Percentiles rank a stretch among this genome's conserved stretches.
phyloP scores from a whole-genome alignment of 2,888 invertebrate species.

The Drosophila greeni region DNA sequence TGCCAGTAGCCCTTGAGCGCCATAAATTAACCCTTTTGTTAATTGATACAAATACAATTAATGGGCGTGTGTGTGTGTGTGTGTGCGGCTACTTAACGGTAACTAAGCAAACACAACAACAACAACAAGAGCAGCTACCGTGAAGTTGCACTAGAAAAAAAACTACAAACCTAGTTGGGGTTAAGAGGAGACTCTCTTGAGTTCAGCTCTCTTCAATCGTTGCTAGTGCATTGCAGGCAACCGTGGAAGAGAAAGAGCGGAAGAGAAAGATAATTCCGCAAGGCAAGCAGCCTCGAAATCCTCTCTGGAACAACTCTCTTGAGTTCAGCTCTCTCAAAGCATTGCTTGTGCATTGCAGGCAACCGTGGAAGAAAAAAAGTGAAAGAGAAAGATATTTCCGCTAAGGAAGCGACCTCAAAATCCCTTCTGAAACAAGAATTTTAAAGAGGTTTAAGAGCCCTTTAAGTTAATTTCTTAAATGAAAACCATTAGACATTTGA shows the following conservation, averaged over 20 bases:
- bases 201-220: neutral
- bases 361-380: neutral
- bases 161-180: too few species aligned
- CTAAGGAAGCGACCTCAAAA: too few species aligned
- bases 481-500: neutral
- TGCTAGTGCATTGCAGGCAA: constrained; percentile 2
- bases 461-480: neutral
- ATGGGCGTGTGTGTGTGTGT: constrained; percentile 47
- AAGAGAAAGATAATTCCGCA: too few species aligned
- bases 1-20: constrained; percentile 67
- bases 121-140: constrained; percentile 38
- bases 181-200: too few species aligned
- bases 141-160: constrained; percentile 26
- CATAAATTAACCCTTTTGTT: constrained; percentile 79
- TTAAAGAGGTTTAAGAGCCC: neutral
- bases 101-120: constrained; percentile 71
- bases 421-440: too few species aligned
- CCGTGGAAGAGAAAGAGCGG: neutral
- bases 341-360: constrained; percentile 1
- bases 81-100: constrained; percentile 61
- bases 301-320: too few species aligned
- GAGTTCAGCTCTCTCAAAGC: neutral
- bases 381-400: too few species aligned
- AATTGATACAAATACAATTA: constrained; percentile 79
- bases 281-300: too few species aligned